A percentile compares a stretch with the other conserved stretches of the same genome.
phyloP scores from a whole-genome alignment of 2,113 vertebrate genomes.

The Equus przewalskii region DNA sequence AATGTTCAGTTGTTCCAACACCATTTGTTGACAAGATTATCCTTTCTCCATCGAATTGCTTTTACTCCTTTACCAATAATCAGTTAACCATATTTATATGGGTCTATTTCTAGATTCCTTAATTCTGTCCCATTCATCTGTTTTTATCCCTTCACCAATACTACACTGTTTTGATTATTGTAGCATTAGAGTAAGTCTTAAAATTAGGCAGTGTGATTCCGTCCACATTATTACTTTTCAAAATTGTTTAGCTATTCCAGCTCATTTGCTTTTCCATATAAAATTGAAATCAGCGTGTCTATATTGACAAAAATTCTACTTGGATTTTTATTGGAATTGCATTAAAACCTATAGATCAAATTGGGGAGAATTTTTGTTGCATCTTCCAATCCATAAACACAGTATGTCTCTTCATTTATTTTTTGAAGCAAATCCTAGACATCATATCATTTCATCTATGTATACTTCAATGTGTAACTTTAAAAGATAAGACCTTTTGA shows the following conservation, averaged over 20 bases:
- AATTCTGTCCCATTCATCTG: neutral
- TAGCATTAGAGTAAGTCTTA: neutral
- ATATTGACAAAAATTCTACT: neutral
- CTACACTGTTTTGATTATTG: neutral
- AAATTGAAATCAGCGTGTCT: neutral
- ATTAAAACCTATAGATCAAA: conserved; percentile 23
- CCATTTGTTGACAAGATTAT: conserved; percentile 47
- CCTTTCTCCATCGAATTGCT: neutral
- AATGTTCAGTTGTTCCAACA: neutral
- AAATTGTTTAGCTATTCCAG: neutral
- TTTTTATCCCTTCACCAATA: neutral
- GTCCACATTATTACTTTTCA: neutral
- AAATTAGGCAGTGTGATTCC: neutral
- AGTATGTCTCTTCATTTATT: neutral
- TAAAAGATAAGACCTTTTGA: conserved; percentile 32
- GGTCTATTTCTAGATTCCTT: neutral
- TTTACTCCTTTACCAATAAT: conserved; percentile 56
- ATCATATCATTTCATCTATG: neutral
- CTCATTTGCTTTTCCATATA: conserved; percentile 20
- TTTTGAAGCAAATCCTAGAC: conserved; percentile 40
- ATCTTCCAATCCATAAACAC: neutral
- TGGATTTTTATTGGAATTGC: neutral
- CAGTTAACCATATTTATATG: neutral
- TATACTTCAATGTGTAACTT: neutral
- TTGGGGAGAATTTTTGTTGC: neutral